phyloP scores from a whole-genome alignment of 2,888 invertebrate species.

The Aporophyla lueneburgensis region DNA sequence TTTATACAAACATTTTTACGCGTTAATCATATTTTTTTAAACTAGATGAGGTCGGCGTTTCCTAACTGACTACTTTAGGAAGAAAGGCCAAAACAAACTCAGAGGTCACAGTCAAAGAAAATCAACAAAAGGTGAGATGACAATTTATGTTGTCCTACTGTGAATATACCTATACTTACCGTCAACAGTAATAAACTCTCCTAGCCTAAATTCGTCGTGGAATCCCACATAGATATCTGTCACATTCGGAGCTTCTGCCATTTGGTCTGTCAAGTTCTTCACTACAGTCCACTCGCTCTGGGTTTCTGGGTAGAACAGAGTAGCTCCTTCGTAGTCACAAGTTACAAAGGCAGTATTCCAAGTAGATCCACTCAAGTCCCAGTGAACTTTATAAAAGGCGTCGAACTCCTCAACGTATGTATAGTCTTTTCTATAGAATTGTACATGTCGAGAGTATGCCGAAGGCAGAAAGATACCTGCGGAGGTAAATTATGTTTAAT shows the following conservation, averaged over 20 bases:
- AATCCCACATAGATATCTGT: conserved; percentile 73
- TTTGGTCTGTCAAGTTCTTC: conserved; percentile 59
- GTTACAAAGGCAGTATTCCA: conserved; percentile 70
- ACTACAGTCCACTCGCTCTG: conserved; percentile 72
- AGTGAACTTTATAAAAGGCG: conserved; percentile 76
- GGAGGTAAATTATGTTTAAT: neutral
- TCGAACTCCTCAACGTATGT: conserved; percentile 70
- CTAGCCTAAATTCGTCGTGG: conserved; percentile 71
- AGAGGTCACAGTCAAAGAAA: no score
- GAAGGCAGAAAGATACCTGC: conserved; percentile 56
- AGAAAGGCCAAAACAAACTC: no score
- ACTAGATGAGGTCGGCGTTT: no score
- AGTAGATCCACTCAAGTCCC: conserved; percentile 53
- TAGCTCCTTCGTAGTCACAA: conserved; percentile 74
- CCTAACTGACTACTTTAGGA: no score
- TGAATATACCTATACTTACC: conserved; percentile 69
- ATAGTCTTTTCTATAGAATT: conserved; percentile 75
- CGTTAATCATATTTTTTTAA: no score
- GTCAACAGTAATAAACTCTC: conserved; percentile 75
- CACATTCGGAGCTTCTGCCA: conserved; percentile 57
- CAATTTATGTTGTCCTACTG: no score
- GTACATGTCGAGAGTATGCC: conserved; percentile 53
- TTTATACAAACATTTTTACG: no score
- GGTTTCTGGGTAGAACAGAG: conserved; percentile 72
- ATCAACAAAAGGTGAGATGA: neutral